A percentile compares a stretch with the other conserved stretches of the same genome.
phyloP scores from a whole-genome alignment of 2,113 vertebrate genomes.

The Meriones unguiculatus region DNA sequence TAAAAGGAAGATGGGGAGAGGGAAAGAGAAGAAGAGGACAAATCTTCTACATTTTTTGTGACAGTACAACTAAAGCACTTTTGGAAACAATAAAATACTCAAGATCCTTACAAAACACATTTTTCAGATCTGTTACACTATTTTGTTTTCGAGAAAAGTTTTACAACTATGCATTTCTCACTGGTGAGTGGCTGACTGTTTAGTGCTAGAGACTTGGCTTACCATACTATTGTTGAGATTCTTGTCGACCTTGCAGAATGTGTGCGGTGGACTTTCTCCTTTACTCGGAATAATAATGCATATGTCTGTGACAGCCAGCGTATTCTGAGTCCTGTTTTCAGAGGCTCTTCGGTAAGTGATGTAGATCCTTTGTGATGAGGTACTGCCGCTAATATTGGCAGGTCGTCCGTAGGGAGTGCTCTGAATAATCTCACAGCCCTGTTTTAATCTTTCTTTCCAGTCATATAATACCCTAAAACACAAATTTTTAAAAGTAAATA shows the following conservation, averaged over 20 bases:
- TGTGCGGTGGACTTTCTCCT: slow-evolving; percentile 97
- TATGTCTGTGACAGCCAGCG: slow-evolving; percentile 96
- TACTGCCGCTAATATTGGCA: slow-evolving; percentile 94
- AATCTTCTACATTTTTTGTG: slow-evolving; percentile 33
- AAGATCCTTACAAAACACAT: slow-evolving; percentile 48
- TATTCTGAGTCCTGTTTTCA: slow-evolving; percentile 94
- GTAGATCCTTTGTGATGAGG: slow-evolving; percentile 96
- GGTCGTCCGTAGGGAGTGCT: slow-evolving; percentile 95
- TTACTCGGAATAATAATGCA: slow-evolving; percentile 98
- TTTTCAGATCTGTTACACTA: slow-evolving; percentile 55
- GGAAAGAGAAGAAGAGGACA: not conserved
- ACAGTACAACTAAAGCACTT: slow-evolving; percentile 54
- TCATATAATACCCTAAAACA: slow-evolving; percentile 94
- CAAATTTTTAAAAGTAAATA: slow-evolving; percentile 48
- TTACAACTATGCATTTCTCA: slow-evolving; percentile 35
- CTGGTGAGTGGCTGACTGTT: slow-evolving; percentile 34
- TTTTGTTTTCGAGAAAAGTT: slow-evolving; percentile 42
- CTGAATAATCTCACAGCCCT: slow-evolving; percentile 97
- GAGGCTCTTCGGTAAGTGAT: slow-evolving; percentile 96
- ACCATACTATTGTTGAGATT: slow-evolving; percentile 99
- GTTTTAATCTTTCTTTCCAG: slow-evolving; percentile 97
- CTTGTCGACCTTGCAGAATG: slow-evolving; percentile 99
- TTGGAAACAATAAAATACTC: slow-evolving; percentile 43
- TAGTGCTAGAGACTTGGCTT: slow-evolving; percentile 76
- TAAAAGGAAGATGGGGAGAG: not conserved